phyloP scores from a whole-genome alignment of 2,113 vertebrate species.

The Muntiacus muntjak region DNA sequence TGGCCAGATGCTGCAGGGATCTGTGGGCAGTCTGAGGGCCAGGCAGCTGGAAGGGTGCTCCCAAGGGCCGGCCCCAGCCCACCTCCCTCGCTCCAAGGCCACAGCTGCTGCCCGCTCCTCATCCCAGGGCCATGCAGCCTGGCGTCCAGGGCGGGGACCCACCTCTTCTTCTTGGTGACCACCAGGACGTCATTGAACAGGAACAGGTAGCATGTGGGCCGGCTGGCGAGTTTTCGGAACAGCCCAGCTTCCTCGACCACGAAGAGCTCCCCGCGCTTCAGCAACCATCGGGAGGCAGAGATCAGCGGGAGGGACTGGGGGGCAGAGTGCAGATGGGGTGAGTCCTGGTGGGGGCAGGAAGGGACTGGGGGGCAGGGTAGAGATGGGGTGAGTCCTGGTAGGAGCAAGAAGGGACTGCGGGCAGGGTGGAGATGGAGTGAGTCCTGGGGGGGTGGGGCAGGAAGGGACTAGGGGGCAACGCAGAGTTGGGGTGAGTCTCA shows the following conservation, averaged over 20 bases:
- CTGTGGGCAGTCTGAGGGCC: background rate
- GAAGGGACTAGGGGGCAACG: slow-evolving; percentile 69
- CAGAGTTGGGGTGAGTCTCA: fast-evolving
- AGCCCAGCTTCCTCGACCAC: slow-evolving; percentile 87
- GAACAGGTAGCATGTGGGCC: slow-evolving; percentile 88
- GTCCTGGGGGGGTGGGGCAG: slow-evolving; percentile 13
- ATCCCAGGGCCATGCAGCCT: fast-evolving
- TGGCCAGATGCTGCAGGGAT: fast-evolving
- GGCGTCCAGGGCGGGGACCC: fast-evolving
- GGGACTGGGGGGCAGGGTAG: too few species aligned
- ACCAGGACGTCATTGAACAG: slow-evolving; percentile 94
- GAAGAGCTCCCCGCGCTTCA: slow-evolving; percentile 89
- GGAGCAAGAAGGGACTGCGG: too few species aligned
- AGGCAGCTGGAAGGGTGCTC: fast-evolving
- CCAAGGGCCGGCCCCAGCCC: background rate
- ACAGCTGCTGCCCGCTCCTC: fast-evolving
- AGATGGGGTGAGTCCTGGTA: too few species aligned
- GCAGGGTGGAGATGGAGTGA: too few species aligned
- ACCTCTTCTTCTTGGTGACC: slow-evolving; percentile 96
- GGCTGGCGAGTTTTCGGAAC: slow-evolving; percentile 88
- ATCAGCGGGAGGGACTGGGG: slow-evolving; percentile 83
- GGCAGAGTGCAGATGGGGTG: fast-evolving
- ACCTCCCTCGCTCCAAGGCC: background rate
- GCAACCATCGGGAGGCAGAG: slow-evolving; percentile 92
- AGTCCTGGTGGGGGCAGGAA: fast-evolving